Conservation (phyloP, 2,113 vertebrate species). For the Cathartes aura region DNA sequence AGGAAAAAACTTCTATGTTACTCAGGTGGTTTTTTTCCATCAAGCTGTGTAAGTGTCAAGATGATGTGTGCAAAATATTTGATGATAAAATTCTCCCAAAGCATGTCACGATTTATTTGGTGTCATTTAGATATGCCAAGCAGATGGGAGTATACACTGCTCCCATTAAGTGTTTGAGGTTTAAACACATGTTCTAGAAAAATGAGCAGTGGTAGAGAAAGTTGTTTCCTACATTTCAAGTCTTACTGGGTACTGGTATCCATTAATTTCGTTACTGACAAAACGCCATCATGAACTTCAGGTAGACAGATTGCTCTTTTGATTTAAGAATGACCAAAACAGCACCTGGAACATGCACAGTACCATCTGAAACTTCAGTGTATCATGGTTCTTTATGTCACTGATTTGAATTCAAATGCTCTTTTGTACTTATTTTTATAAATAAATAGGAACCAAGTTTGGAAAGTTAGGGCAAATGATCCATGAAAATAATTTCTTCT, state of each 20-base stretch:
- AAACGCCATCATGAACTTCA: not conserved
- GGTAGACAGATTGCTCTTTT: not conserved
- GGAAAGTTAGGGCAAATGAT: not conserved
- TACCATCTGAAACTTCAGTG: not conserved
- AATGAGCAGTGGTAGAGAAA: not conserved
- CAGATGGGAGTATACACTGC: not conserved
- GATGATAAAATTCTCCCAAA: slow-evolving; percentile 10
- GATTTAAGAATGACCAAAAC: not conserved
- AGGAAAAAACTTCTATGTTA: not conserved
- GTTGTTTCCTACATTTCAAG: not conserved
- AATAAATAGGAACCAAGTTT: not conserved
- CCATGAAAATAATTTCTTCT: not conserved
- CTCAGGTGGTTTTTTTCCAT: not conserved
- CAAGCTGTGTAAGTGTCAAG: not conserved
- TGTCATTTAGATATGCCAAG: slow-evolving; percentile 1
- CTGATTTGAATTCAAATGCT: not conserved
- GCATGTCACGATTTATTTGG: not conserved
- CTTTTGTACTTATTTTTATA: not conserved
- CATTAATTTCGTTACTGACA: not conserved
- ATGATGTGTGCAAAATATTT: slow-evolving; percentile 15
- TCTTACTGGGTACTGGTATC: not conserved
- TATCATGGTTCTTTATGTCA: not conserved
- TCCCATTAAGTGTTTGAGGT: not conserved
- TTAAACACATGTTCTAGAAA: slow-evolving; percentile 14
- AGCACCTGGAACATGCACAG: not conserved